Evolutionary conservation across 2,797 vertebrate genomes (phyloP), one percentile per base, ranked within the genome.

Genomic region (Monodelphis domestica): DNA sequence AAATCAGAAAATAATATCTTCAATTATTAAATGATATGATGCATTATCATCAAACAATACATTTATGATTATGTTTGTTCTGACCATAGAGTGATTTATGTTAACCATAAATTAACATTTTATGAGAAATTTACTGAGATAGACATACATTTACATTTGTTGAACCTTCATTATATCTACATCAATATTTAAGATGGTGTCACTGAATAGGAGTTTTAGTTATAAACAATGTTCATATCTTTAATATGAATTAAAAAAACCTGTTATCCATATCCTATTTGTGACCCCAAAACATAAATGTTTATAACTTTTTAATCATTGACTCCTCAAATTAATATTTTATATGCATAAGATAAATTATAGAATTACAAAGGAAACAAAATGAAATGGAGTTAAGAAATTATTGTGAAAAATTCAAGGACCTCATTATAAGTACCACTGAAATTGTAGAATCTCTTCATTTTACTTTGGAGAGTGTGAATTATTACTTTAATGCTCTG

Each of bases 11-110:
- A 70, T 33, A 70, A 78, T 45, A 84, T 53, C 11, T 92, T 91
- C 17, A 90, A 90, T 50, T 30, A n/a, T 78, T 1, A 54, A 5
- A 78, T 55, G 53, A 56, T 33, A 45, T 51, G 88, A 11, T 0
- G 90, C 21, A 4, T 93, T 93, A 94, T 29, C 90, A 53, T 57
- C 5, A n/a, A n/a, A n/a, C n/a, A n/a, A n/a, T n/a, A n/a, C n/a
- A n/a, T n/a, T n/a, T n/a, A n/a, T n/a, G n/a, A 52, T 89, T 56
- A 11, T 91, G 0, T 29, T 78, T 70, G 2, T 38, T 38, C 33
- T 70, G 59, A 70, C 59, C n/a, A 38, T 15, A 70, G 33, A 30
- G 3, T 70, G 5, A 50, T 51, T 91, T 92, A 21, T 0, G 70
- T 91, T 21, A 89, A 57, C 1, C 56, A 11, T 55, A 90, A 45